Percentiles rank a stretch among this genome's conserved stretches.
These are phyloP conservation scores for Iguana delicatissima DNA, from an alignment of 2,797 vertebrate genomes.

Conservation along the genomic window DNA sequence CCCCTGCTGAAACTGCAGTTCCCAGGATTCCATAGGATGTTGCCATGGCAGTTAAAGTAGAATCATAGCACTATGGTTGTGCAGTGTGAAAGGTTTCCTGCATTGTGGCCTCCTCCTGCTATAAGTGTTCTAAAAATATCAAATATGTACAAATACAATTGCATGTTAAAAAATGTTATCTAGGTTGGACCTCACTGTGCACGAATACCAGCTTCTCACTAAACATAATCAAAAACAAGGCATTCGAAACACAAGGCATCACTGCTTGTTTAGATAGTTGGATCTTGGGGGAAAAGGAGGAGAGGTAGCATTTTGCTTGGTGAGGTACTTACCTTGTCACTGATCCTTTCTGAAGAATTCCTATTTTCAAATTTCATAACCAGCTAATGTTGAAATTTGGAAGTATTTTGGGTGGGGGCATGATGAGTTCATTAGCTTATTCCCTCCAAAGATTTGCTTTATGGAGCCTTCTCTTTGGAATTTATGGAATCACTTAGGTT, in stretches of 20 bases:
- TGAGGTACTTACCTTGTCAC: constrained; percentile 57
- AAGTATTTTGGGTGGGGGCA: constrained; percentile 65
- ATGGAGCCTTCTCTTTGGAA: constrained; percentile 77
- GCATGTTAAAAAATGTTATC: not conserved
- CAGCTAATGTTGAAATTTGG: constrained; percentile 66
- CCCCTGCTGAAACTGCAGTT: too few relatives aligned
- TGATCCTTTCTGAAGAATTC: constrained; percentile 64
- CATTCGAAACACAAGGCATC: not conserved
- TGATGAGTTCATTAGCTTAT: constrained; percentile 67
- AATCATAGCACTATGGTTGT: too few relatives aligned
- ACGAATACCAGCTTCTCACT: not conserved
- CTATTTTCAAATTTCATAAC: constrained; percentile 67
- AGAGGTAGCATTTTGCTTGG: constrained; percentile 46
- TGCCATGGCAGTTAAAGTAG: too few relatives aligned
- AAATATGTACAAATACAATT: not conserved
- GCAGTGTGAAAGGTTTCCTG: too few relatives aligned
- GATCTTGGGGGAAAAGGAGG: constrained; percentile 24
- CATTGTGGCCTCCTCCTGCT: not conserved
- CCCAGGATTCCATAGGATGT: too few relatives aligned
- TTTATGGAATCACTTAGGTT: constrained; percentile 80
- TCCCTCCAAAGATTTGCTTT: constrained; percentile 72
- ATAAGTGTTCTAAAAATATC: not conserved
- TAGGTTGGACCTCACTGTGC: not conserved
- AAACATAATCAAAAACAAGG: constrained; percentile 3
- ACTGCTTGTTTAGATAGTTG: constrained; percentile 18